Evolutionary conservation across 2,888 invertebrate genomes (phyloP), one percentile per base, ranked within the genome.

Genomic region (Iphiclides podalirius): DNA sequence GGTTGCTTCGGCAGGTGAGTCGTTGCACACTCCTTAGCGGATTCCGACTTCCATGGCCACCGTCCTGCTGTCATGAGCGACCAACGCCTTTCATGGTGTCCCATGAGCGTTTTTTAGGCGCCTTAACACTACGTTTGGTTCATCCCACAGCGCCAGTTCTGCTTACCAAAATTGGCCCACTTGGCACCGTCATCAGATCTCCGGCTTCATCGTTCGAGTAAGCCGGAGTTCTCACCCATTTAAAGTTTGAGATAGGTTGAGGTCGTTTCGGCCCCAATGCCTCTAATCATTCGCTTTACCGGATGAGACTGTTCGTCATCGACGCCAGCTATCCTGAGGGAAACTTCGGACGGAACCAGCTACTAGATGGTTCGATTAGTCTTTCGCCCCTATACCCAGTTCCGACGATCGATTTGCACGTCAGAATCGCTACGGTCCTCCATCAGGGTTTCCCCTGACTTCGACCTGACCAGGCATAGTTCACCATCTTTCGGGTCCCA

Each of bases 91-190:
- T 64, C 54, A 52, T 59, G 60, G 62, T 58, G 54, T 59, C 58
- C 67, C 56, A 57, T 70, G 61, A 67, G 90, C 90, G 90, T 90
- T 85, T 80, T 90, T 85, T 82, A 70, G 91, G 91, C 91, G 87
- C 92, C 90, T 91, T 91, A 92, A 90, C 88, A 90, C 88, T 76
- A 81, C 91, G 90, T 92, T 92, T 90, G 91, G 91, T 93, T 92
- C 92, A 93, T 92, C 92, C 92, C 91, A 90, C 92, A 93, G 90
- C 92, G 90, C 93, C 92, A 93, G 92, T 93, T 93, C 92, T 93
- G 92, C 92, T 93, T 92, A 92, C 92, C 91, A 92, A 92, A 92
- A 92, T 76, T 91, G 92, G 91, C 92, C 91, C 92, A 92, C 35
- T 33, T 15, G 13, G 12, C 8, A 12, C 3, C 34, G 34, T 34